A percentile compares a stretch with the other conserved stretches of the same genome.
Evolutionary conservation across 2,113 vertebrate genomes (phyloP).

Genomic region (Tonatia bakeri): DNA sequence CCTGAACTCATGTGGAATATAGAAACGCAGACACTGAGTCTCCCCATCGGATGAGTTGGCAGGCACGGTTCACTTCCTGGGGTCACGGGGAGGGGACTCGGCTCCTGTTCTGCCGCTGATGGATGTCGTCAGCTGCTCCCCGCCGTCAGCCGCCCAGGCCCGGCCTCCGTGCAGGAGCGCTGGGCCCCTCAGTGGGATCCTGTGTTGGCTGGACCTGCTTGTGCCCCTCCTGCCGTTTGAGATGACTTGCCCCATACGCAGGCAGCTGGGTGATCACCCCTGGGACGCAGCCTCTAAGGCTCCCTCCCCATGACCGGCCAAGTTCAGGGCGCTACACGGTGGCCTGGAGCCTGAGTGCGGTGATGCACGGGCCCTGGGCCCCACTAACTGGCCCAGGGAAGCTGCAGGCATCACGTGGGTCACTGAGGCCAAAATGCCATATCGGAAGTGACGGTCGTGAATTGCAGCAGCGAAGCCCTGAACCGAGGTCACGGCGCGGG

Average conservation of each 20-base stretch:
- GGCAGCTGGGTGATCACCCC: not conserved
- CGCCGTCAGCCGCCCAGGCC: not conserved
- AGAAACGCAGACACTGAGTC: not conserved
- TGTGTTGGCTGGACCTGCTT: slow-evolving; percentile 9
- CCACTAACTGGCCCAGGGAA: not conserved
- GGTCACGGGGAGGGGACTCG: slow-evolving; percentile 49
- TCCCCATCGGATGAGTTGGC: not conserved
- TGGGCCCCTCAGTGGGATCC: not conserved
- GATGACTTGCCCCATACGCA: not conserved
- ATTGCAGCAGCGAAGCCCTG: not conserved
- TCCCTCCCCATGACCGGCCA: slow-evolving; percentile 37
- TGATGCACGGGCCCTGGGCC: not conserved
- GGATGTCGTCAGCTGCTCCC: not conserved
- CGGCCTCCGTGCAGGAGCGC: not conserved
- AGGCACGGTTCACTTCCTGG: not conserved
- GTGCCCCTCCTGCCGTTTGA: slow-evolving; percentile 43
- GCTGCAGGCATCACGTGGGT: not conserved
- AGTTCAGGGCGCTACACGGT: not conserved
- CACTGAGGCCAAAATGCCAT: not conserved
- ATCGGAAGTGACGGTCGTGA: not conserved
- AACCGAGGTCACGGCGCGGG: not conserved
- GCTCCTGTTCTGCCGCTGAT: not conserved
- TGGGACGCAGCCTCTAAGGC: not conserved
- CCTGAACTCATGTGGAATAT: accelerated
- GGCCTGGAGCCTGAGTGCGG: not conserved